phyloP scores from a whole-genome alignment of 2,797 vertebrate species.

The Oreochromis mossambicus region DNA sequence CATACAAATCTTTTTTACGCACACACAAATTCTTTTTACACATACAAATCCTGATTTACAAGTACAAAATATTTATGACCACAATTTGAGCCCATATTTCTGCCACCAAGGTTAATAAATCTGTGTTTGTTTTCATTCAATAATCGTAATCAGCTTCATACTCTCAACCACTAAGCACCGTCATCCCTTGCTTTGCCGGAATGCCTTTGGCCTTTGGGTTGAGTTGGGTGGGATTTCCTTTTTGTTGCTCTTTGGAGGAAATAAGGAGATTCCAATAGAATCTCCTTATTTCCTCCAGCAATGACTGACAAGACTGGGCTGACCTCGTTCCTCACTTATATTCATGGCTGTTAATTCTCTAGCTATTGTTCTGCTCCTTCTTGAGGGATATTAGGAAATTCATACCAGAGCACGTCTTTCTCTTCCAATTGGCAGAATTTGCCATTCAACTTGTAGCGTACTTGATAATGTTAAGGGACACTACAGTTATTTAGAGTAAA shows the following conservation, averaged over 20 bases:
- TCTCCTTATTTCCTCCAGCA: neutral
- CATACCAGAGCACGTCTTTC: neutral
- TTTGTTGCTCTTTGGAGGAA: neutral
- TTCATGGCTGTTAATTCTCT: neutral
- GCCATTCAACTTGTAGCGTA: neutral
- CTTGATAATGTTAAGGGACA: neutral
- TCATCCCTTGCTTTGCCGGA: neutral
- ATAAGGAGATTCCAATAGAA: rapidly evolving
- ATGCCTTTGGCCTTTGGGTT: neutral
- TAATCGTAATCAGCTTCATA: neutral
- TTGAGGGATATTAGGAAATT: neutral
- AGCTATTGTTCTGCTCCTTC: neutral
- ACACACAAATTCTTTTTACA: no score
- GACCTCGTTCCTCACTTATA: neutral
- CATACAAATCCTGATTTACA: no score
- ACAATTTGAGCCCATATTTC: neutral
- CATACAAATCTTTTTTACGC: no score
- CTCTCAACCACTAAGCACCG: neutral
- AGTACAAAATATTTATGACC: no score
- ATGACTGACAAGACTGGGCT: neutral
- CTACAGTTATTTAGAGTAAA: neutral
- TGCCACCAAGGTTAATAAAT: neutral
- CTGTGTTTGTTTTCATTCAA: neutral
- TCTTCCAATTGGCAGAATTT: neutral
- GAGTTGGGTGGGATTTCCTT: neutral